Conservation (phyloP, 92 coral and sea anemone genomes). For the Blastomussa wellsi region DNA sequence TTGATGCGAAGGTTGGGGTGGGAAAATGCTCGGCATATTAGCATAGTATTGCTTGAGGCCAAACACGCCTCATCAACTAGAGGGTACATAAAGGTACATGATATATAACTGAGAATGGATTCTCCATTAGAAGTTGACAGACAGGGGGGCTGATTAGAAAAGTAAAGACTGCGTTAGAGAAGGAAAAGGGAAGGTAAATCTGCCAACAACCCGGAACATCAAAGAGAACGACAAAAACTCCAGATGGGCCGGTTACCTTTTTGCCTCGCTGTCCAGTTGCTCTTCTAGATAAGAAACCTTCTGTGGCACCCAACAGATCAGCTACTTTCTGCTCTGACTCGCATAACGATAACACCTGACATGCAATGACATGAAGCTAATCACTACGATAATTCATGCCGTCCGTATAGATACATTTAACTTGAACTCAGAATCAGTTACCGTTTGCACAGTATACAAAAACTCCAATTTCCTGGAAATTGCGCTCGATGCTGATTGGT, state of each 20-base stretch:
- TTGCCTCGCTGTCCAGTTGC: constrained; percentile 69
- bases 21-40: too few species aligned
- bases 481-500: too few species aligned
- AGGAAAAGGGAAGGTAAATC: not conserved
- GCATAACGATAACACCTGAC: constrained; percentile 65
- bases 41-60: too few species aligned
- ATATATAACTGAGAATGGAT: too few species aligned
- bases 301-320: constrained; percentile 75
- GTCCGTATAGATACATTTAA: not conserved
- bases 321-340: constrained; percentile 79
- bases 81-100: too few species aligned
- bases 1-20: too few species aligned
- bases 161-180: too few species aligned
- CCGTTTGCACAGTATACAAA: not conserved
- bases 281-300: constrained; percentile 68
- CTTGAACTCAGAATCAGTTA: not conserved
- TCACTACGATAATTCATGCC: not conserved
- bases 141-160: too few species aligned
- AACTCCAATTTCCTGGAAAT: not conserved
- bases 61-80: too few species aligned
- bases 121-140: too few species aligned
- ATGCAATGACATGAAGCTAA: not conserved
- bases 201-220: not conserved
- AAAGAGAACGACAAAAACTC: not conserved
- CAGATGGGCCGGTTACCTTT: constrained; percentile 41